Evolutionary conservation across 2,113 vertebrate species (phyloP).

Genomic region (Halichoerus grypus): DNA sequence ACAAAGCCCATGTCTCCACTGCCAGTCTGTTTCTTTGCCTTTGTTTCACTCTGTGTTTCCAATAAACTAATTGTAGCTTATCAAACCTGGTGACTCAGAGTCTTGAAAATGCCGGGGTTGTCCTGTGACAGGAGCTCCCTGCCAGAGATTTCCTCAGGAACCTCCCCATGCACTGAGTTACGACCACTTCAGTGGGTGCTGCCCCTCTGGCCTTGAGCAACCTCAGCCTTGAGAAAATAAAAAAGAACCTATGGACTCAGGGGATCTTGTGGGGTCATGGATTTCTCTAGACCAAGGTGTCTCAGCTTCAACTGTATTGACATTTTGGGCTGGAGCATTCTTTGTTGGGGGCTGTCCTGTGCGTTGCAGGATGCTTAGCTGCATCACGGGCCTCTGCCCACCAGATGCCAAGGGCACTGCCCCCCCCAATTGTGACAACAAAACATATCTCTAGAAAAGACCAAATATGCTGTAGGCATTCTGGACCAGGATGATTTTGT

Average conservation of each 20-base stretch:
- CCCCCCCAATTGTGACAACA: background rate
- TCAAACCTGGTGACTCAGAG: conserved; percentile 54
- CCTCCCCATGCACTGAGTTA: too few species aligned
- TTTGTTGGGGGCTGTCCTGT: background rate
- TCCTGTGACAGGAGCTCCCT: background rate
- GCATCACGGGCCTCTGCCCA: background rate
- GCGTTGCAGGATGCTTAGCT: background rate
- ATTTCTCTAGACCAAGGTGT: background rate
- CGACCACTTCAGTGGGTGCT: background rate
- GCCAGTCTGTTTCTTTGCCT: background rate
- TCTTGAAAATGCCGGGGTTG: background rate
- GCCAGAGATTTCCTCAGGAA: background rate
- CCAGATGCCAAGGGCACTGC: background rate
- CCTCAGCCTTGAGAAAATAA: background rate
- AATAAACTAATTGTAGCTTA: conserved; percentile 80
- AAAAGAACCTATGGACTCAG: background rate
- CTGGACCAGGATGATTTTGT: background rate
- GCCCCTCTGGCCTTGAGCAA: background rate
- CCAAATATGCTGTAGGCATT: background rate
- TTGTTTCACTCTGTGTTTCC: conserved; percentile 64
- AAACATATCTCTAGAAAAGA: background rate
- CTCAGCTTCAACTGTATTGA: background rate
- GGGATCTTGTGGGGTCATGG: background rate
- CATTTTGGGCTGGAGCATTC: background rate
- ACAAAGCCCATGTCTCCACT: background rate